Base-by-base conservation (phyloP, 2,797 vertebrate genomes). In the Numenius phaeopus region DNA sequence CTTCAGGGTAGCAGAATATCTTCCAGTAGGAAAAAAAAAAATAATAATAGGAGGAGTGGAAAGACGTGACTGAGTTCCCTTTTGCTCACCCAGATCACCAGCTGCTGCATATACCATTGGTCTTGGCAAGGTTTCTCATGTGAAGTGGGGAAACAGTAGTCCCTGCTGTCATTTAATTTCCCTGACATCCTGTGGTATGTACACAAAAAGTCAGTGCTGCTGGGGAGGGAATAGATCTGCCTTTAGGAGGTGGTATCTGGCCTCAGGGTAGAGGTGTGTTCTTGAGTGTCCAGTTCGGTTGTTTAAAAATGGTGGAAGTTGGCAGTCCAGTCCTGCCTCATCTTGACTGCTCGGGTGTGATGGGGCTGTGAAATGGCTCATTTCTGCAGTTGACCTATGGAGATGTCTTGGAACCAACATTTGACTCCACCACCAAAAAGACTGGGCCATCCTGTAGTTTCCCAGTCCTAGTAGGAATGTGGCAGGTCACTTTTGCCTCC, bases 131-230 rank as follows among this genome's bases (percentile, higher is more conserved):
- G 23, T 46, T 82, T 69, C 46, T 40, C 29, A 17, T 21, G 8
- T 42, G 20, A 70, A 55, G 18, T 12, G 42, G 14, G 42, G 23
- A 67, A 66, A 24, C 15, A 24, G 52, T 26, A 70, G 44, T 37
- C 32, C 29, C 39, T 50, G 13, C 29, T 88, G 54, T 27, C 3
- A 2, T 18, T 13, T 21, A 34, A 19, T 19, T 73, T 5, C 30
- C 21, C 5, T 18, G 1, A 10, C 8, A 1, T 54, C 14, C 29
- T 27, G 15, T 61, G 30, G n/a, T 24, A 22, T 2, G 4, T 29
- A 20, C 0, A 1, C 13, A 59, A 67, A 62, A 40, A 17, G 16
- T 34, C 14, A 7, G 7, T 22, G 23, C 14, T 77, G 13, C 55
- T 76, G n/a, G 4, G 10, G 10, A 62, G 10, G 15, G 15, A 44